These are phyloP conservation scores for Tricholaema leucomelas DNA, from an alignment of 2,113 vertebrate genomes.

Conservation along the genomic window DNA sequence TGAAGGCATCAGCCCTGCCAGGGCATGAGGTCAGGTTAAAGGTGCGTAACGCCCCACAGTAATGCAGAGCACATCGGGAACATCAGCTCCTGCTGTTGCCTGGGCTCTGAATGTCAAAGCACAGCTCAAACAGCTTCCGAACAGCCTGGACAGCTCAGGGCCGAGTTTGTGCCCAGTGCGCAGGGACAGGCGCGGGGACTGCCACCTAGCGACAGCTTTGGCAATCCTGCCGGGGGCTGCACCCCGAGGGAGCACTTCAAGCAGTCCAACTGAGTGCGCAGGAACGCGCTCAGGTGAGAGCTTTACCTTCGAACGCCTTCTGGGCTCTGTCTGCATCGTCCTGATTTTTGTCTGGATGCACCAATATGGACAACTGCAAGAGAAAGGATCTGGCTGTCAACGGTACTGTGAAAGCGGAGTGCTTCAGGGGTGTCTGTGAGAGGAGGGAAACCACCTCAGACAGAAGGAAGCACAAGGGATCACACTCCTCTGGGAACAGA, in stretches of 20 bases:
- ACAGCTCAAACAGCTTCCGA: neutral
- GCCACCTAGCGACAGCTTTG: neutral
- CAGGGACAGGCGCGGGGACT: neutral
- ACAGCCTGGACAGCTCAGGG: fast-evolving
- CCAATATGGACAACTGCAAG: conserved; percentile 92
- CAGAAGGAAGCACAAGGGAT: neutral
- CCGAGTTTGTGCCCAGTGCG: fast-evolving
- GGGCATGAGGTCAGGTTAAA: neutral
- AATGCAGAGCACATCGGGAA: neutral
- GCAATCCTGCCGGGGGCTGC: neutral
- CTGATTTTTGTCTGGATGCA: conserved; percentile 99
- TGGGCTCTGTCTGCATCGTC: conserved; percentile 93
- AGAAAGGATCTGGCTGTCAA: neutral
- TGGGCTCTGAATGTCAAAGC: neutral
- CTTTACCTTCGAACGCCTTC: conserved; percentile 94
- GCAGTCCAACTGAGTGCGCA: no score
- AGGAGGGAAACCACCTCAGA: neutral
- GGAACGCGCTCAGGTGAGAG: neutral
- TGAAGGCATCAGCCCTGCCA: neutral
- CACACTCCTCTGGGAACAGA: neutral
- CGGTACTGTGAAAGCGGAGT: neutral
- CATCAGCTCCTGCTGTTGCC: neutral
- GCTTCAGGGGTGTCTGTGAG: neutral
- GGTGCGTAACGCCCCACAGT: neutral
- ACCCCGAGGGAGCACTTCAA: neutral